These are phyloP conservation scores for Aplodontia rufa DNA, from an alignment of 2,113 vertebrate species.

Conservation along the genomic window DNA sequence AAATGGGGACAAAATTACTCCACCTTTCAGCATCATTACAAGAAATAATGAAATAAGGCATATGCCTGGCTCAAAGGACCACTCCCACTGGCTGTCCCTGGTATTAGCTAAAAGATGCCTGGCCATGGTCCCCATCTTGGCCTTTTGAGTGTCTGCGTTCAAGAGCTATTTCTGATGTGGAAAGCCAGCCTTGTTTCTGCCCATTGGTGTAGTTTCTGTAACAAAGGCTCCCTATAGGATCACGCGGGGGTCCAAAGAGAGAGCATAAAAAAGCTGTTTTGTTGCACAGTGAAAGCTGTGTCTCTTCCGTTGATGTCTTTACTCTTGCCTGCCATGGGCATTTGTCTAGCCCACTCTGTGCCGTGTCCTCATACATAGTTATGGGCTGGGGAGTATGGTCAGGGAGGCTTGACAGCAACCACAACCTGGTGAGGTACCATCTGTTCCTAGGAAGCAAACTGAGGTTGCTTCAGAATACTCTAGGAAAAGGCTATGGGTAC, in stretches of 20 bases:
- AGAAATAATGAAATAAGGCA: fast-evolving
- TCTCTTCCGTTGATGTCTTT: neutral
- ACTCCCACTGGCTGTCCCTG: neutral
- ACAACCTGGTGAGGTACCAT: neutral
- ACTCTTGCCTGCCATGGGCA: neutral
- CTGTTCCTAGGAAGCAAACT: neutral
- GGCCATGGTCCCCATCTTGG: no score
- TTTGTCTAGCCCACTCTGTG: neutral
- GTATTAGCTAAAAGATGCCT: neutral
- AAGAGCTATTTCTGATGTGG: neutral
- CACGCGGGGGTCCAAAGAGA: neutral
- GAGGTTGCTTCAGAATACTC: neutral
- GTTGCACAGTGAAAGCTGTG: neutral
- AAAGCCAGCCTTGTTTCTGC: neutral
- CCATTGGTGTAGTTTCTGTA: neutral
- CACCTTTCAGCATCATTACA: neutral
- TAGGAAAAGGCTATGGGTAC: neutral
- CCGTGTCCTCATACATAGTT: neutral
- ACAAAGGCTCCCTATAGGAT: neutral
- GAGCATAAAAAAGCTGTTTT: neutral
- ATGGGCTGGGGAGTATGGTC: no score
- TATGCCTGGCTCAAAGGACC: neutral
- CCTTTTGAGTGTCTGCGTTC: neutral
- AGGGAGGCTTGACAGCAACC: neutral
- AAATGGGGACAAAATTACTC: neutral